A percentile compares a stretch with the other conserved stretches of the same genome.
phyloP scores from a whole-genome alignment of 2,113 vertebrate genomes.

The Pyxicephalus adspersus region DNA sequence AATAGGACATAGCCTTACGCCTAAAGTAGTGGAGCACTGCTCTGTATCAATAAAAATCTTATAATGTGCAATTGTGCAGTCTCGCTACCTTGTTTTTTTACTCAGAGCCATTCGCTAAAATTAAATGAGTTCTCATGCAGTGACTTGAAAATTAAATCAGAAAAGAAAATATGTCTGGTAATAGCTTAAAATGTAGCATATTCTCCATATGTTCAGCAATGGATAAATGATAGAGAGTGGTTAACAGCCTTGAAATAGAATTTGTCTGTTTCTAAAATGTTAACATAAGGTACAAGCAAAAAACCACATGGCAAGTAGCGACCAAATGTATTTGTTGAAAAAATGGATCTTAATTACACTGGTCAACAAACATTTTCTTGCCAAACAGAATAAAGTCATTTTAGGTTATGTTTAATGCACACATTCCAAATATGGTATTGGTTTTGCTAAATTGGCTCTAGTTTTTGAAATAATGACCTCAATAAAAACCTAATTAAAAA shows the following conservation, averaged over 20 bases:
- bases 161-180: neutral
- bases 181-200: neutral
- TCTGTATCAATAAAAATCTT: slow-evolving; percentile 25
- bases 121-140: slow-evolving; percentile 16
- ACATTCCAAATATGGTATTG: no score
- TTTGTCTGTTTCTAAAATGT: slow-evolving; percentile 14
- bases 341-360: neutral
- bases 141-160: slow-evolving; percentile 21
- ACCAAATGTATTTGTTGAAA: neutral
- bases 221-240: neutral
- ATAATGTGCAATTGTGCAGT: slow-evolving; percentile 19
- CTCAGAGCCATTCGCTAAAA: neutral
- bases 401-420: no score
- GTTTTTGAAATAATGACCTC: no score
- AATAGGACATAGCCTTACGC: neutral
- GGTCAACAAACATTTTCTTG: neutral
- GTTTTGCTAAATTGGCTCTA: no score
- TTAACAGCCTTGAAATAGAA: slow-evolving; percentile 6
- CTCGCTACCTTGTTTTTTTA: neutral
- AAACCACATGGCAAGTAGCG: neutral
- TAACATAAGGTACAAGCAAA: slow-evolving; percentile 14
- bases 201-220: slow-evolving; percentile 31
- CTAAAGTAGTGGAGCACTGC: neutral
- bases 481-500: no score
- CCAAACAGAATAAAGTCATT: no score